phyloP scores from a whole-genome alignment of 1,140 invertebrate species.

The Rhizoglyphus robini region DNA sequence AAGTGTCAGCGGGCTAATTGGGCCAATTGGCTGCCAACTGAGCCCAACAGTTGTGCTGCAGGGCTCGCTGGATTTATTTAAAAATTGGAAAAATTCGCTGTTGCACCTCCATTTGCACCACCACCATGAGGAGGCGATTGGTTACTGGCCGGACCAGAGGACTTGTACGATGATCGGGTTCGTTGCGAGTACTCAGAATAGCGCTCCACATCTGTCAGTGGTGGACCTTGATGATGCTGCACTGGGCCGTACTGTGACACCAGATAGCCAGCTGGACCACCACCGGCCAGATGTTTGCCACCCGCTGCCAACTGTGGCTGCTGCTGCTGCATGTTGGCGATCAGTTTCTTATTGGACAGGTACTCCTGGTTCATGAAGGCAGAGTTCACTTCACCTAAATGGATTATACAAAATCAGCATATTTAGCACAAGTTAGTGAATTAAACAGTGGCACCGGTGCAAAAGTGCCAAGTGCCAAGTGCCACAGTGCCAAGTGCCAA shows the following conservation, averaged over 20 bases:
- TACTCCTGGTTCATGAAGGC: constrained; percentile 11
- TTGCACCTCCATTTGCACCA: not conserved
- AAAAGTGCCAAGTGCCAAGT: too few relatives aligned
- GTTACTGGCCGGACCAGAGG: too few relatives aligned
- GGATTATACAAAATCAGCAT: not conserved
- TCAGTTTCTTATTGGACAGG: constrained; percentile 3
- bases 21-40: too few relatives aligned
- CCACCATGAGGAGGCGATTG: too few relatives aligned
- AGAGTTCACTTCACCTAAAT: constrained; percentile 13
- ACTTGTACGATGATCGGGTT: constrained; percentile 13
- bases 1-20: too few relatives aligned
- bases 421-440: not conserved
- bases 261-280: not conserved
- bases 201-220: constrained; percentile 6
- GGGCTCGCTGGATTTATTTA: too few relatives aligned
- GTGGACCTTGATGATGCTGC: not conserved
- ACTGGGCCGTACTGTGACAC: not conserved
- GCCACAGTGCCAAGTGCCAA: too few relatives aligned
- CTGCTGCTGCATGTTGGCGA: not conserved
- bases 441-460: not conserved
- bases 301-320: not conserved
- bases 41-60: too few relatives aligned
- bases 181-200: constrained; percentile 9
- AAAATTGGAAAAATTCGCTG: not conserved
- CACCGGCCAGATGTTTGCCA: not conserved